Percentiles rank a stretch among this genome's conserved stretches.
Evolutionary conservation across 1,140 invertebrate species (phyloP).

Genomic region (Zaprionus capensis): DNA sequence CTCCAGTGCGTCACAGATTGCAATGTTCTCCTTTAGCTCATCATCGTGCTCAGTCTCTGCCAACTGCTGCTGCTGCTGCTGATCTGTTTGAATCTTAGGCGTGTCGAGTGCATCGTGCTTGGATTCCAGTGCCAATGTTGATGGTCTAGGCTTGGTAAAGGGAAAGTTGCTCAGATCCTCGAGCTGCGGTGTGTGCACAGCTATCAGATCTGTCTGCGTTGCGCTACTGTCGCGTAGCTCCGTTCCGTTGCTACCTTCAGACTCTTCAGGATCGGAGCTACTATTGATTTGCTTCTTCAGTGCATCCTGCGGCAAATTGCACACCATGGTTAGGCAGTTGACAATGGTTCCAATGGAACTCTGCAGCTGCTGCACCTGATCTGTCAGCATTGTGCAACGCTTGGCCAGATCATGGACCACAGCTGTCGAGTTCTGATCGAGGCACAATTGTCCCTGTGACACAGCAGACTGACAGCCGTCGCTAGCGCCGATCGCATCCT

Average conservation of each 20-base stretch:
- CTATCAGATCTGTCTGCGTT: constrained; percentile 92
- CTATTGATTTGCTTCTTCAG: constrained; percentile 65
- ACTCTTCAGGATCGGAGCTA: constrained; percentile 40
- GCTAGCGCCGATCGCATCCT: constrained; percentile 18
- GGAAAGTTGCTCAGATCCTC: constrained; percentile 79
- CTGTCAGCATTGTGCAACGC: constrained; percentile 85
- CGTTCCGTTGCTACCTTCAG: constrained; percentile 20
- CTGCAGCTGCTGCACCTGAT: constrained; percentile 89
- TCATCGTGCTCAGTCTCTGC: constrained; percentile 1
- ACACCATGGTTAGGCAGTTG: constrained; percentile 87
- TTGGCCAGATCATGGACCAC: constrained; percentile 85
- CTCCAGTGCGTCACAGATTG: constrained; percentile 23
- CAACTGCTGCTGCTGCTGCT: constrained; percentile 7
- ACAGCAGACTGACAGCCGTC: neutral
- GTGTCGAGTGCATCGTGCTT: constrained; percentile 49
- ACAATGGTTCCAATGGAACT: constrained; percentile 91
- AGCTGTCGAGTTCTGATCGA: constrained; percentile 76
- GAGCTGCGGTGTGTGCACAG: constrained; percentile 89
- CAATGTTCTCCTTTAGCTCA: constrained; percentile 51
- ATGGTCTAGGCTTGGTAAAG: constrained; percentile 76
- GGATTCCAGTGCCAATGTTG: constrained; percentile 73
- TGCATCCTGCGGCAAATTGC: constrained; percentile 84
- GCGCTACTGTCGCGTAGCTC: constrained; percentile 86
- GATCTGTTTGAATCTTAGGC: constrained; percentile 26
- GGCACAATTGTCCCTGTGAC: constrained; percentile 45